phyloP scores from a whole-genome alignment of 2,797 vertebrate species.

The Ciconia nigra region DNA sequence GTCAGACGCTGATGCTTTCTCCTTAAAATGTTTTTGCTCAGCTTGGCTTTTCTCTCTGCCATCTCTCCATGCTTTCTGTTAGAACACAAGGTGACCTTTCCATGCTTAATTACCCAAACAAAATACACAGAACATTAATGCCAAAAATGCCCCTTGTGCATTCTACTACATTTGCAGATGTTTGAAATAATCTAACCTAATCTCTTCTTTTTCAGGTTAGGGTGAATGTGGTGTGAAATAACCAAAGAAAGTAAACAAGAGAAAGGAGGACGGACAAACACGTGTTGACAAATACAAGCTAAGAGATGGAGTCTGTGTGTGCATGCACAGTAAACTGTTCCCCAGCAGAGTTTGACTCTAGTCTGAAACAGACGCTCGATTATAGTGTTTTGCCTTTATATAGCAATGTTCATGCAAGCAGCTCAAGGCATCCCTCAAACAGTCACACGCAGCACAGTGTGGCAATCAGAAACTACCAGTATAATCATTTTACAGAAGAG shows the following conservation, averaged over 20 bases:
- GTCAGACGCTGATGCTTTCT: neutral
- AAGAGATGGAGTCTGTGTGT: neutral
- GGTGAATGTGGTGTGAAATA: neutral
- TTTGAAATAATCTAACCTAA: constrained; percentile 37
- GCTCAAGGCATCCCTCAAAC: neutral
- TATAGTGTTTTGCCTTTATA: neutral
- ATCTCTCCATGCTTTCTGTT: neutral
- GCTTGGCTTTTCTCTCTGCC: neutral
- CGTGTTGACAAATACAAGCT: neutral
- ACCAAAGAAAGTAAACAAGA: neutral
- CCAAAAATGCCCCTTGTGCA: constrained; percentile 30
- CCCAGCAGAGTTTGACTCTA: neutral
- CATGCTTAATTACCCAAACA: constrained; percentile 64
- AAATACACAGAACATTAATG: constrained; percentile 60
- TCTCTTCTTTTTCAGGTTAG: neutral
- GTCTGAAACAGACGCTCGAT: neutral
- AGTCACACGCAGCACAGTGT: neutral
- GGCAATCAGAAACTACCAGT: neutral
- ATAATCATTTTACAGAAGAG: neutral
- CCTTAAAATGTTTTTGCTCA: constrained; percentile 39
- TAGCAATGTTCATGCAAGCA: neutral
- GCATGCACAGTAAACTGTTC: neutral
- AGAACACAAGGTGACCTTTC: constrained; percentile 70
- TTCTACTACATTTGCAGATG: constrained; percentile 8
- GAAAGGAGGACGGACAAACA: neutral